These are phyloP conservation scores for Drosophila peninsularis DNA, from an alignment of 2,888 invertebrate genomes.

Conservation along the genomic window DNA sequence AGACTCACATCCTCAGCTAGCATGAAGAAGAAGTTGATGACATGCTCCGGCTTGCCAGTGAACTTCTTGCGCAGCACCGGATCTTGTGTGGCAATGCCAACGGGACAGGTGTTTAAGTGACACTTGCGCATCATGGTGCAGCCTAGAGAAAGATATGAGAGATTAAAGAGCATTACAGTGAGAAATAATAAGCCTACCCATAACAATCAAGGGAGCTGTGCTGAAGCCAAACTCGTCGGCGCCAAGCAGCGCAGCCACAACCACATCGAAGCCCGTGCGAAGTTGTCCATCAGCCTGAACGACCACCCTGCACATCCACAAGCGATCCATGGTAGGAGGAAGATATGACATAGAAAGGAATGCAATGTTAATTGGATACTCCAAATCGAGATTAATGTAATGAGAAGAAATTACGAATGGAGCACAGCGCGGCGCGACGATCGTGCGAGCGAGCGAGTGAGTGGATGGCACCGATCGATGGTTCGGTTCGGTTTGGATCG, in stretches of 20 bases:
- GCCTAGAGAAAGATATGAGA: slow-evolving; percentile 84
- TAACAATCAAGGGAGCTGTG: slow-evolving; percentile 98
- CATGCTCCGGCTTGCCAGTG: slow-evolving; percentile 98
- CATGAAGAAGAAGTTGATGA: slow-evolving; percentile 98
- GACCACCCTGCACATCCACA: slow-evolving; percentile 88
- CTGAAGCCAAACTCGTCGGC: slow-evolving; percentile 99
- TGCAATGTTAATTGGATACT: slow-evolving; percentile 68
- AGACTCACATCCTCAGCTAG: slow-evolving; percentile 95
- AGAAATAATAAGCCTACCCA: slow-evolving; percentile 86
- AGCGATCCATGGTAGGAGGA: slow-evolving; percentile 43
- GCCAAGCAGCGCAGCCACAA: slow-evolving; percentile 97
- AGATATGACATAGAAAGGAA: slow-evolving; percentile 79
- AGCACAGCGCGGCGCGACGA: slow-evolving; percentile 82
- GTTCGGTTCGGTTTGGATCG: slow-evolving; percentile 28
- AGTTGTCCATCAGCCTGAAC: slow-evolving; percentile 98
- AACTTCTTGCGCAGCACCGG: slow-evolving; percentile 97
- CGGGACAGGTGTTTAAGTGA: slow-evolving; percentile 99
- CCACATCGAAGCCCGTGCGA: slow-evolving; percentile 97
- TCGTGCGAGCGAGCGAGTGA: slow-evolving; percentile 74
- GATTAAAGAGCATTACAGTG: neutral
- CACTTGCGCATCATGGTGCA: slow-evolving; percentile 99
- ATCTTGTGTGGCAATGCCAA: slow-evolving; percentile 99
- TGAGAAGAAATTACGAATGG: slow-evolving; percentile 84
- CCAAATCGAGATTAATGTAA: slow-evolving; percentile 57
- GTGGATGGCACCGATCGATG: slow-evolving; percentile 61